These are phyloP conservation scores for Scortum barcoo DNA, from an alignment of 2,113 vertebrate species.

Conservation along the genomic window DNA sequence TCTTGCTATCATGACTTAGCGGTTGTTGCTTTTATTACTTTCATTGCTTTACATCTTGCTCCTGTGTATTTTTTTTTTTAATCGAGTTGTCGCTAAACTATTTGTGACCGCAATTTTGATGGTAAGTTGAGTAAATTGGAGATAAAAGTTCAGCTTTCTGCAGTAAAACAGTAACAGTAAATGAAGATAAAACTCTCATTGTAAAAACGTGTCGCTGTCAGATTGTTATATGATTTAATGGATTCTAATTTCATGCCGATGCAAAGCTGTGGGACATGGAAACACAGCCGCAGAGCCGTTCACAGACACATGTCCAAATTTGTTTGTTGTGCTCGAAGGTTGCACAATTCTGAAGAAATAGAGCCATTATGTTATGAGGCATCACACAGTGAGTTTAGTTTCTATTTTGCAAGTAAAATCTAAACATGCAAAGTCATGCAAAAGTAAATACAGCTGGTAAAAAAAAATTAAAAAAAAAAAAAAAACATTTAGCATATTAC, in stretches of 20 bases:
- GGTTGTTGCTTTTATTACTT: neutral
- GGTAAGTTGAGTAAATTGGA: too few species aligned
- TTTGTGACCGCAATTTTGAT: too few species aligned
- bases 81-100: too few species aligned
- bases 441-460: neutral
- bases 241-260: neutral
- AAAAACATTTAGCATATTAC: neutral
- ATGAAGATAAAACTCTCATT: neutral
- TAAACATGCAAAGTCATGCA: neutral
- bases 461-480: neutral
- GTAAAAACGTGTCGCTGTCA: neutral
- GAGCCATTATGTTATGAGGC: neutral
- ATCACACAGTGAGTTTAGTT: neutral
- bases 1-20: neutral
- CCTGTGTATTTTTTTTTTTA: neutral
- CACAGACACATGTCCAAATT: neutral
- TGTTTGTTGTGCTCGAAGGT: neutral
- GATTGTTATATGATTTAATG: neutral
- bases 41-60: neutral
- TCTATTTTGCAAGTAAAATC: constrained; percentile 2
- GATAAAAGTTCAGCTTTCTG: too few species aligned
- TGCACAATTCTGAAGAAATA: neutral
- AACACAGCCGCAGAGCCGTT: too few species aligned
- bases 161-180: neutral
- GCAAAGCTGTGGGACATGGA: neutral